phyloP scores from a whole-genome alignment of 2,888 invertebrate genomes.

The Leptinotarsa tumamoca region DNA sequence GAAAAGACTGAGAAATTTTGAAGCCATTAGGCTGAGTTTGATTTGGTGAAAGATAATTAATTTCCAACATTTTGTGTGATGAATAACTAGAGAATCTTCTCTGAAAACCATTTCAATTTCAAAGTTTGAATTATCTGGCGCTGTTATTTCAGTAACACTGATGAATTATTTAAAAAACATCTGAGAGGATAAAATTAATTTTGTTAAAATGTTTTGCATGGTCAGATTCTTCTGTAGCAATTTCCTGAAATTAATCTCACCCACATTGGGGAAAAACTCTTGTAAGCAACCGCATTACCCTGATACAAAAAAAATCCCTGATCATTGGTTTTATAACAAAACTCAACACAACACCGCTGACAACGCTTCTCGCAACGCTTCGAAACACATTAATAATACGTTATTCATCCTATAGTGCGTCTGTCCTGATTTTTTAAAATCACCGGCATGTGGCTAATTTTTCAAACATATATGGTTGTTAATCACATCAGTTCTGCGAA shows the following conservation, averaged over 20 bases:
- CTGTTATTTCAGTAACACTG: background rate
- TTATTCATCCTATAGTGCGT: background rate
- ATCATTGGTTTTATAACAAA: slow-evolving; percentile 9
- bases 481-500: too few species aligned
- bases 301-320: slow-evolving; percentile 11
- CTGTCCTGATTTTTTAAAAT: slow-evolving; percentile 5
- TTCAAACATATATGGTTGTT: background rate
- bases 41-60: too few species aligned
- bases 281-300: slow-evolving; percentile 3
- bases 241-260: background rate
- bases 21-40: too few species aligned
- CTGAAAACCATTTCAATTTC: too few species aligned
- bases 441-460: background rate
- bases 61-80: too few species aligned
- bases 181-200: background rate
- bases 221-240: background rate
- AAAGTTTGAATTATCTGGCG: too few species aligned
- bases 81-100: background rate
- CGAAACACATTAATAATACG: slow-evolving; percentile 4
- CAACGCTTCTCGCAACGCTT: background rate
- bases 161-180: slow-evolving; percentile 1
- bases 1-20: too few species aligned
- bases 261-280: slow-evolving; percentile 1
- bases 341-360: slow-evolving; percentile 2
- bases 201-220: background rate